A percentile compares a stretch with the other conserved stretches of the same genome.
Conservation (phyloP, 2,797 vertebrate species). For the Apogon hyalosoma region DNA sequence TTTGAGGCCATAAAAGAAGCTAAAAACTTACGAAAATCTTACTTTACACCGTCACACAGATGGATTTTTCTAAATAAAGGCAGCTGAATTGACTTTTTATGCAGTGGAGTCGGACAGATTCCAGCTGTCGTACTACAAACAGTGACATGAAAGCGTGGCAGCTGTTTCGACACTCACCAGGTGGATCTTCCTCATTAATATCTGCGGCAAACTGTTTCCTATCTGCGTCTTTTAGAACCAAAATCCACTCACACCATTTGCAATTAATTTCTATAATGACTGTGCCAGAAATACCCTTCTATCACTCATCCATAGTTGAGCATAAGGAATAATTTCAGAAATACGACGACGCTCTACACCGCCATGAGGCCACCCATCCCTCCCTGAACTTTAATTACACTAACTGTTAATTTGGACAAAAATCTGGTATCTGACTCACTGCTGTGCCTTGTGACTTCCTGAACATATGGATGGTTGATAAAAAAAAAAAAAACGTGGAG, state of each 20-base stretch:
- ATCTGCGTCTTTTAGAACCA: constrained; percentile 58
- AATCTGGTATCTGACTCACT: constrained; percentile 64
- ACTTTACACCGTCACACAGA: constrained; percentile 1
- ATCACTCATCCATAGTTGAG: constrained; percentile 61
- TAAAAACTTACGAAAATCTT: constrained; percentile 13
- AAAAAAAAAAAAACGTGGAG: constrained; percentile 17
- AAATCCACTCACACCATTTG: constrained; percentile 62
- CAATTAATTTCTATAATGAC: constrained; percentile 75
- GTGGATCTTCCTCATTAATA: constrained; percentile 80
- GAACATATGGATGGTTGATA: constrained; percentile 69
- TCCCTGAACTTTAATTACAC: constrained; percentile 66
- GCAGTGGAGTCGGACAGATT: constrained; percentile 9
- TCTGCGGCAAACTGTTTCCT: constrained; percentile 73
- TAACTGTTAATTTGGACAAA: constrained; percentile 71
- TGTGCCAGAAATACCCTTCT: constrained; percentile 59
- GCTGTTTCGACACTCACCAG: constrained; percentile 73
- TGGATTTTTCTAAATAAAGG: neutral
- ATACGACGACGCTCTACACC: constrained; percentile 7
- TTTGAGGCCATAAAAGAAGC: neutral
- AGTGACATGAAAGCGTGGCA: constrained; percentile 49
- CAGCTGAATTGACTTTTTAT: constrained; percentile 1
- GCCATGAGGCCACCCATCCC: constrained; percentile 5
- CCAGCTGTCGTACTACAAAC: constrained; percentile 62
- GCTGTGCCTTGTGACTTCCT: constrained; percentile 43
- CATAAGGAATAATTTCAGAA: constrained; percentile 65